Evolutionary conservation across 2,888 invertebrate genomes (phyloP).

Genomic region (Bombylius major): DNA sequence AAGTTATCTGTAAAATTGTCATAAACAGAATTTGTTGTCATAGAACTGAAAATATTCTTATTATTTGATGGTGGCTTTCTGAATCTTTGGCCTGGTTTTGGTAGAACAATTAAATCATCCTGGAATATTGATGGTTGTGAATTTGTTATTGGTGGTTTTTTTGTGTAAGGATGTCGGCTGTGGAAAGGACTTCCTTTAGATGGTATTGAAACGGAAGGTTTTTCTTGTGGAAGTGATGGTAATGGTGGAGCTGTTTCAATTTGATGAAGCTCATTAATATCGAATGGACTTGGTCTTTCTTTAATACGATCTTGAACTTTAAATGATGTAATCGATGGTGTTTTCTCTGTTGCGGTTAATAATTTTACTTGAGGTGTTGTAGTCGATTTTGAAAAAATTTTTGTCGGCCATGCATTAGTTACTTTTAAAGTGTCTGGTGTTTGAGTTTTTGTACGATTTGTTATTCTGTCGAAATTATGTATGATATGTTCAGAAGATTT

Average conservation of each 20-base stretch:
- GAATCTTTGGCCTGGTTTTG: background rate
- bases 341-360: background rate
- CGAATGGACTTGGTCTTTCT: background rate
- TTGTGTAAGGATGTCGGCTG: background rate
- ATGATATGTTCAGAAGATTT: background rate
- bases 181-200: constrained; percentile 1
- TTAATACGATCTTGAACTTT: background rate
- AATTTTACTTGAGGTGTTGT: background rate
- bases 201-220: background rate
- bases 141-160: background rate
- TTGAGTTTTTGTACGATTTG: background rate
- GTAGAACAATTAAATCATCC: background rate
- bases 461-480: background rate
- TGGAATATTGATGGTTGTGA: background rate
- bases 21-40: background rate
- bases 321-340: no score
- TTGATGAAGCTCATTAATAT: constrained; percentile 6
- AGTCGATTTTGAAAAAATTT: background rate
- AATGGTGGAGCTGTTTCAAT: background rate
- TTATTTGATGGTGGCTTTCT: background rate
- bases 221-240: background rate
- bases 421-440: background rate
- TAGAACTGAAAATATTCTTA: background rate
- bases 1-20: background rate
- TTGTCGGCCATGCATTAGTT: background rate